Evolutionary conservation across 64 coral and sea anemone genomes (phyloP), one percentile per base, ranked within the genome.

Genomic region (Dendrophyllia cribrosa): DNA sequence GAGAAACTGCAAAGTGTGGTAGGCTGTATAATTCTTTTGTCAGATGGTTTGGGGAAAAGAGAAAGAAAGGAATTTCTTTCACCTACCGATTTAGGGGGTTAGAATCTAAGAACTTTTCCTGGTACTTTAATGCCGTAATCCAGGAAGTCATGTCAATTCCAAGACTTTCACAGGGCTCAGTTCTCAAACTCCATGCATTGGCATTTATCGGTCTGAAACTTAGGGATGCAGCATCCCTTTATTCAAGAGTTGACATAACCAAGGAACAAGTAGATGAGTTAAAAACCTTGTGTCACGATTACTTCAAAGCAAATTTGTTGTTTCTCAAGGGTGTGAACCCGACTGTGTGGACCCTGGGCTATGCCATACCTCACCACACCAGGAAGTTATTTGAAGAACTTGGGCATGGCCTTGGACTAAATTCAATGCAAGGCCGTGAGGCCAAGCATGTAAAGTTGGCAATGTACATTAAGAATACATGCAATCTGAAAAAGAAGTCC

Each of bases 41-140:
- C 43, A 50, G 76, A 88, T 91, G 94, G 85, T 95, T 91, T 70
- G 46, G 55, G 2, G 89, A 95, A 69, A 95, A 95, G 79, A 45
- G 76, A 66, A 91, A 91, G 60, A 91, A 86, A 52, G 75, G 61
- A 3, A 83, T 77, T 68, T 52, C 74, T 43, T 95, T 95, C 26
- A 81, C 89, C 2, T 95, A 91, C 23, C 58, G 83, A 75, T 88
- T 95, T 66, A 88, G 83, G 9, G 88, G 94, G 23, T 63, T 73
- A 5, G 94, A 95, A 17, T 91, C 89, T 20, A 95, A 91, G 77
- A 67, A 72, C 8, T 83, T 91, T 66, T 95, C 67, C 45, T 95
- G 83, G 89, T 69, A 95, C 61, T 95, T 95, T 76, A 61, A 76
- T 83, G 44, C 17, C 44, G 19, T 86, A 68, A 85, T 83, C 45